phyloP scores from a whole-genome alignment of 1,140 invertebrate genomes.

The Tachypleus tridentatus region DNA sequence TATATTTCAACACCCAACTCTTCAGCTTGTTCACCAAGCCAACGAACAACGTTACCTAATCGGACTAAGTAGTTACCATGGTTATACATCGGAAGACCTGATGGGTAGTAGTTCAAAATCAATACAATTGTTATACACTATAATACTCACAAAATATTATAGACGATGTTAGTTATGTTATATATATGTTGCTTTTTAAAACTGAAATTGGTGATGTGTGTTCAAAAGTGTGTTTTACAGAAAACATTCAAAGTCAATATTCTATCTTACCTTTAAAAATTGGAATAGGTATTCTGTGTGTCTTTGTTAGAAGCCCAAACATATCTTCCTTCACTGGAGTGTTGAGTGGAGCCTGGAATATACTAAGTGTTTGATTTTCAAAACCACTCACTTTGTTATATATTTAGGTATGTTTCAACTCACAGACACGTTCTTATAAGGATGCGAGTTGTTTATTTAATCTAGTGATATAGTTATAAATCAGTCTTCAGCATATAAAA shows the following conservation, averaged over 20 bases:
- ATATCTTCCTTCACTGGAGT: slow-evolving; percentile 81
- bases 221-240: slow-evolving; percentile 1
- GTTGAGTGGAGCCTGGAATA: slow-evolving; percentile 58
- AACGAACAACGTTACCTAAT: slow-evolving; percentile 87
- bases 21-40: slow-evolving; percentile 92
- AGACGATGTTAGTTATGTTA: not conserved
- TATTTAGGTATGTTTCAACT: too few relatives aligned
- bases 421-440: too few relatives aligned
- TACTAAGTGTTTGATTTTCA: too few relatives aligned
- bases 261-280: slow-evolving; percentile 57
- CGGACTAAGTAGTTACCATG: slow-evolving; percentile 97
- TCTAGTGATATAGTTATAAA: too few relatives aligned
- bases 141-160: slow-evolving; percentile 6
- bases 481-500: too few relatives aligned
- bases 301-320: slow-evolving; percentile 74
- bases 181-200: not conserved
- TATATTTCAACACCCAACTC: slow-evolving; percentile 95
- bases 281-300: slow-evolving; percentile 66
- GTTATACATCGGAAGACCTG: slow-evolving; percentile 91
- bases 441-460: too few relatives aligned
- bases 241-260: slow-evolving; percentile 7
- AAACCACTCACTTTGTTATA: too few relatives aligned
- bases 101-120: slow-evolving; percentile 9
- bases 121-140: slow-evolving; percentile 10
- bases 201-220: slow-evolving; percentile 4